Conservation (phyloP, 2,797 vertebrate species). For the Amblyopsis hoosieri region DNA sequence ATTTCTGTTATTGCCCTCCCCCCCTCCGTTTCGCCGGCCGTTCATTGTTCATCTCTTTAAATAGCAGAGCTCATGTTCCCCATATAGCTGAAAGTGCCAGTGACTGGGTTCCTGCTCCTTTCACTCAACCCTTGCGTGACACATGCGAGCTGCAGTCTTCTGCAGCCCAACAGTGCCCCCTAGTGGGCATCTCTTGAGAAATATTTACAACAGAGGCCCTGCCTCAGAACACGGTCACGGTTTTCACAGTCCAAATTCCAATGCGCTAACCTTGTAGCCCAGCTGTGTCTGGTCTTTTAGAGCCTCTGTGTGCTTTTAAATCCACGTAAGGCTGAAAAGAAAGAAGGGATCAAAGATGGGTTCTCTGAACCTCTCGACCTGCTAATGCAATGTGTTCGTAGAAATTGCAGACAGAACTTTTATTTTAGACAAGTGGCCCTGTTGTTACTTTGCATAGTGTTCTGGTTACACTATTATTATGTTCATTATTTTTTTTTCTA, state of each 20-base stretch:
- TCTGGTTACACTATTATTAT: no score
- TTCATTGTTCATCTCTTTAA: constrained; percentile 52
- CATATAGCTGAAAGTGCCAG: constrained; percentile 43
- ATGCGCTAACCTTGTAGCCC: constrained; percentile 30
- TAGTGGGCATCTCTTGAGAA: constrained; percentile 36
- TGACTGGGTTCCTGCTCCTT: constrained; percentile 39
- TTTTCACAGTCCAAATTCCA: constrained; percentile 34
- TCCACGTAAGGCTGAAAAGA: constrained; percentile 16
- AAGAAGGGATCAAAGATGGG: constrained; percentile 14
- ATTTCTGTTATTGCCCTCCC: constrained; percentile 46
- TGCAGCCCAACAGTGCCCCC: constrained; percentile 69
- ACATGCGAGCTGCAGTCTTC: constrained; percentile 3
- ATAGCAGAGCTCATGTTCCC: constrained; percentile 37
- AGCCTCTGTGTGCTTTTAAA: constrained; percentile 28
- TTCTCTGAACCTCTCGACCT: neutral
- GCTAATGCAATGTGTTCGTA: constrained; percentile 1
- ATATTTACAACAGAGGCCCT: neutral
- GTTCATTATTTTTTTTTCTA: no score
- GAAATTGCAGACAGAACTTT: constrained; percentile 15
- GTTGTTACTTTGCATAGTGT: no score
- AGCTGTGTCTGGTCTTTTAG: constrained; percentile 29
- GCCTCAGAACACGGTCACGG: constrained; percentile 10
- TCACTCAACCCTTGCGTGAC: neutral
- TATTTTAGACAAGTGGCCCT: constrained; percentile 14
- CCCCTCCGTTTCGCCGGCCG: constrained; percentile 33